These are phyloP conservation scores for Idaea dimidiata DNA, from an alignment of 2,888 invertebrate species.

Conservation along the genomic window DNA sequence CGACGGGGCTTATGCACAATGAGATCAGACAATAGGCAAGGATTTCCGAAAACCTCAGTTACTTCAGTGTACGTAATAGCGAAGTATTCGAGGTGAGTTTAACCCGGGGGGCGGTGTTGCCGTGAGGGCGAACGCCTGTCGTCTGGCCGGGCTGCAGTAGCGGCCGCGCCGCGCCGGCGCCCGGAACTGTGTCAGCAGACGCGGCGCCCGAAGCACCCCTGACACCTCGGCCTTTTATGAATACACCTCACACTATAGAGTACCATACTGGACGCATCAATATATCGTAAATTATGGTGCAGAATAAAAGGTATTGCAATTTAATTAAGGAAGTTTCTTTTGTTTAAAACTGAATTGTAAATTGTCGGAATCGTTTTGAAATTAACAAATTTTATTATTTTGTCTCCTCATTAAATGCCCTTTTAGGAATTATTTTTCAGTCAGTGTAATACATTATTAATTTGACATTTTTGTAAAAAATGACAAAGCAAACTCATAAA, in stretches of 20 bases:
- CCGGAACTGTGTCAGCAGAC: constrained; percentile 74
- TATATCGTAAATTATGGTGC: constrained; percentile 9
- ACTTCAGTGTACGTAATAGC: constrained; percentile 32
- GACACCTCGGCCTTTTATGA: constrained; percentile 60
- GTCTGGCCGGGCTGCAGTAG: constrained; percentile 70
- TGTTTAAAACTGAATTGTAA: too few relatives aligned
- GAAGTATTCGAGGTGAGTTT: constrained; percentile 32
- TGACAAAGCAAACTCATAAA: not conserved
- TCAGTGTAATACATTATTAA: too few relatives aligned
- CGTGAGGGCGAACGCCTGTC: constrained; percentile 66
- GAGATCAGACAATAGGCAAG: constrained; percentile 53
- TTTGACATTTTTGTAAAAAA: not conserved
- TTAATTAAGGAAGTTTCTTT: too few relatives aligned
- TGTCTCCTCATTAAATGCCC: too few relatives aligned
- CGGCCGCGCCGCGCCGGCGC: constrained; percentile 75
- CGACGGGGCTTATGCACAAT: constrained; percentile 59
- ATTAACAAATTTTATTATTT: too few relatives aligned
- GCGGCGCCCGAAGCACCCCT: constrained; percentile 62
- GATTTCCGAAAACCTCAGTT: constrained; percentile 22
- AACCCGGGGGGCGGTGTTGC: constrained; percentile 53
- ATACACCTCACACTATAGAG: constrained; percentile 52
- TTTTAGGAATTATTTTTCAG: too few relatives aligned
- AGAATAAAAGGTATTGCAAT: not conserved
- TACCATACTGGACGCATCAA: not conserved
- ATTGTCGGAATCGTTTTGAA: too few relatives aligned